A percentile compares a stretch with the other conserved stretches of the same genome.
phyloP scores from a whole-genome alignment of 2,888 invertebrate species.

The Rotaria magnacalcarata region DNA sequence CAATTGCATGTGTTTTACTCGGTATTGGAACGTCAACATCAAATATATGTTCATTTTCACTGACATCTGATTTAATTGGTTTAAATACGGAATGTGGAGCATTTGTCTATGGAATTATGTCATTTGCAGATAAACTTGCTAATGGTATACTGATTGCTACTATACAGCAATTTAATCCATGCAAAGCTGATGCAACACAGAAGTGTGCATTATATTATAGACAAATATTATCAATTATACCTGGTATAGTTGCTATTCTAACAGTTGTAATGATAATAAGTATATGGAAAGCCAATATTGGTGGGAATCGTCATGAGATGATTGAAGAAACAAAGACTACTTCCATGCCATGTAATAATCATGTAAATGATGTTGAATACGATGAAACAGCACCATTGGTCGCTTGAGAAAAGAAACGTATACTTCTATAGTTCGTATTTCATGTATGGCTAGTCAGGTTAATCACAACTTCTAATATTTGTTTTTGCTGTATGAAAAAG shows the following conservation, averaged over 20 bases:
- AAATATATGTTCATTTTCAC: constrained; percentile 78
- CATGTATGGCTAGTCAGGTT: neutral
- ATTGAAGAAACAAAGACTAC: neutral
- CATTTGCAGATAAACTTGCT: constrained; percentile 83
- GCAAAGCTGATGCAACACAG: constrained; percentile 43
- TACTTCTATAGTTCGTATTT: neutral
- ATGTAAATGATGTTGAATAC: neutral
- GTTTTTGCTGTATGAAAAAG: neutral
- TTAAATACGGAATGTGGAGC: constrained; percentile 74
- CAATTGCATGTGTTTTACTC: constrained; percentile 62
- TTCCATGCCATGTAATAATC: neutral
- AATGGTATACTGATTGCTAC: constrained; percentile 80
- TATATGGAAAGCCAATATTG: constrained; percentile 15
- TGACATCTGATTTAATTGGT: constrained; percentile 83
- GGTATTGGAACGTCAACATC: constrained; percentile 80
- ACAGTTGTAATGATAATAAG: neutral
- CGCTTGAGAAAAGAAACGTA: neutral
- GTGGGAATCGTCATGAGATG: constrained; percentile 4
- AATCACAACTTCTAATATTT: neutral
- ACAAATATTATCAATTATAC: neutral
- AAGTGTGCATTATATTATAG: constrained; percentile 8
- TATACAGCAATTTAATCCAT: constrained; percentile 73
- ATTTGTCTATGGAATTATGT: constrained; percentile 84
- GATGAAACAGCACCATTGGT: neutral
- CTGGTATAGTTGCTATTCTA: neutral